These are phyloP conservation scores for Chamaetylas fuelleborni DNA, from an alignment of 2,113 vertebrate species.

Conservation along the genomic window DNA sequence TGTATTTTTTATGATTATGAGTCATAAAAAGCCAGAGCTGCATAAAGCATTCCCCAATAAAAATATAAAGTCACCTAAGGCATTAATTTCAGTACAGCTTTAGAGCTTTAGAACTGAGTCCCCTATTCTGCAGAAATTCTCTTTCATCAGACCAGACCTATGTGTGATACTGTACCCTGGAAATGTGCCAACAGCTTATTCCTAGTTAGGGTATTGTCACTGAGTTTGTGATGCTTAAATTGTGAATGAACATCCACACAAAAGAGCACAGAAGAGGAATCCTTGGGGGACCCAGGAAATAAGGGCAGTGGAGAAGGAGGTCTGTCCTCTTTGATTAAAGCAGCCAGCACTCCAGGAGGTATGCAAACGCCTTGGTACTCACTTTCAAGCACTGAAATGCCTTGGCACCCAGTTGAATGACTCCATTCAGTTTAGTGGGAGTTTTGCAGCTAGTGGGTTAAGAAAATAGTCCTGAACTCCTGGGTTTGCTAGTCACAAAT, in stretches of 20 bases:
- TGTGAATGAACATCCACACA: not conserved
- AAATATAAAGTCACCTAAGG: not conserved
- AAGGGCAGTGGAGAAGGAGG: not conserved
- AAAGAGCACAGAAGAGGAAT: not conserved
- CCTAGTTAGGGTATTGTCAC: not conserved
- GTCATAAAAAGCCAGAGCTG: not conserved
- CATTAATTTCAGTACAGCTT: not conserved
- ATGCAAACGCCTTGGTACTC: conserved; percentile 2
- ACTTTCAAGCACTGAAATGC: conserved; percentile 13
- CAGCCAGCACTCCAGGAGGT: not conserved
- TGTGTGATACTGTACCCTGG: not conserved
- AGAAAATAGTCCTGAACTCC: conserved; percentile 17
- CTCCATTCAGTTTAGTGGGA: conserved; percentile 25
- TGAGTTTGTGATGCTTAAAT: not conserved
- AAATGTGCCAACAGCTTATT: not conserved
- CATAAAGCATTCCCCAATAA: not conserved
- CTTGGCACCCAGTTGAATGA: conserved; percentile 16
- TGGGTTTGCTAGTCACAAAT: not conserved
- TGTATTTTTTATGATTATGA: not conserved
- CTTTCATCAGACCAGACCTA: not conserved
- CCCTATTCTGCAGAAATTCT: not conserved
- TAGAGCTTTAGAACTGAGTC: not conserved
- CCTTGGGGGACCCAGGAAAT: not conserved
- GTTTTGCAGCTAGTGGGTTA: not conserved
- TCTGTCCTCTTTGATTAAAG: not conserved